phyloP scores from a whole-genome alignment of 2,888 invertebrate genomes.

The Dioctria linearis region DNA sequence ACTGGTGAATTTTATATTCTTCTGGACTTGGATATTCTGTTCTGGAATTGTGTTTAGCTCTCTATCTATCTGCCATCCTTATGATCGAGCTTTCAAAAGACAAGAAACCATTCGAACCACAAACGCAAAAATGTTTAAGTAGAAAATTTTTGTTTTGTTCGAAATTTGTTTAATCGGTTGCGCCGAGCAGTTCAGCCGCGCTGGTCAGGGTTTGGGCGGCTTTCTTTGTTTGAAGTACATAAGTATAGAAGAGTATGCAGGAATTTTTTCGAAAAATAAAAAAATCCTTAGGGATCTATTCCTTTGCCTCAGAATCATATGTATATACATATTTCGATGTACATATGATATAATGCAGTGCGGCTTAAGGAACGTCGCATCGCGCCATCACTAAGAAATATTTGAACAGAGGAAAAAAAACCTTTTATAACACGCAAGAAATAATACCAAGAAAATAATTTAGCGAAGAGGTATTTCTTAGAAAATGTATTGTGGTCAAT shows the following conservation, averaged over 20 bases:
- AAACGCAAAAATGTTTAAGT: not conserved
- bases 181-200: too few species aligned
- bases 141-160: constrained; percentile 29
- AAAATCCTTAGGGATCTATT: constrained; percentile 44
- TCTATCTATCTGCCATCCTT: not conserved
- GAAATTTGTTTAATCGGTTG: constrained; percentile 30
- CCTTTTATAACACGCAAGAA: not conserved
- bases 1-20: not conserved
- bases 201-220: not conserved
- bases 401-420: not conserved
- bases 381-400: not conserved
- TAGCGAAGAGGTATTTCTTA: constrained; percentile 33
- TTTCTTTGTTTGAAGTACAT: constrained; percentile 23
- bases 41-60: not conserved
- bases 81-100: not conserved
- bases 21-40: not conserved
- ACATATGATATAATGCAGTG: not conserved
- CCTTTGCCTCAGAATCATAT: not conserved
- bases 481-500: constrained; percentile 38
- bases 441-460: constrained; percentile 2
- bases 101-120: not conserved
- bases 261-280: not conserved
- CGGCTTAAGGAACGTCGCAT: not conserved
- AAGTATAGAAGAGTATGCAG: not conserved
- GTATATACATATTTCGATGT: too few species aligned